Conservation (phyloP, 2,113 vertebrate genomes). For the Microtus montanus region DNA sequence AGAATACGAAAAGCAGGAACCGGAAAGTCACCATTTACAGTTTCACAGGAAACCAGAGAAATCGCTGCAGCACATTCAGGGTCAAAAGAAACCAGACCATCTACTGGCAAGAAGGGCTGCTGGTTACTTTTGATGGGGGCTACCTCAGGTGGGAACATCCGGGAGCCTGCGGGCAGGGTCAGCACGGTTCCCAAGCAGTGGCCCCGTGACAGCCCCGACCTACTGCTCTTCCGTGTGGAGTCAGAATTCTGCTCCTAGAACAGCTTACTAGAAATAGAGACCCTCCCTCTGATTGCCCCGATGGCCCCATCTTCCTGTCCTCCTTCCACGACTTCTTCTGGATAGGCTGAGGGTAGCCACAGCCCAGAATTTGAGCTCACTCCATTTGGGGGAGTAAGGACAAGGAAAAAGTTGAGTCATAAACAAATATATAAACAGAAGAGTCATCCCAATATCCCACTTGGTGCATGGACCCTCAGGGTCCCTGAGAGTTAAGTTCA, state of each 20-base stretch:
- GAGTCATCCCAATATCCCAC: too few relatives aligned
- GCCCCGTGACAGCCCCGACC: accelerated
- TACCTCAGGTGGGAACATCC: slow-evolving; percentile 92
- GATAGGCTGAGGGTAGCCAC: neutral
- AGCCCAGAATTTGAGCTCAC: neutral
- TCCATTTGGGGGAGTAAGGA: accelerated
- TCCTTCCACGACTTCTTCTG: neutral
- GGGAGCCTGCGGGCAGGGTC: accelerated
- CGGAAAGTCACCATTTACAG: slow-evolving; percentile 92
- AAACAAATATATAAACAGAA: neutral
- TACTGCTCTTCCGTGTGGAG: accelerated
- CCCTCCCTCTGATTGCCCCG: neutral
- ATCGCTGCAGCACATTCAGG: slow-evolving; percentile 96
- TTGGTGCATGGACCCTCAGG: neutral
- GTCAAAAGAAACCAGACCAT: slow-evolving; percentile 92
- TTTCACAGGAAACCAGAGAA: slow-evolving; percentile 92
- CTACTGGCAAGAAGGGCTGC: slow-evolving; percentile 91
- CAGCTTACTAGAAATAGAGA: neutral
- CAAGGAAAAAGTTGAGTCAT: neutral
- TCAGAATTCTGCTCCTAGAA: neutral
- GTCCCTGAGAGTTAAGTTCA: neutral
- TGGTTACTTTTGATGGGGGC: slow-evolving; percentile 95
- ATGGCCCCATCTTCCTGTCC: neutral
- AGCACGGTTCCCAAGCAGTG: accelerated
- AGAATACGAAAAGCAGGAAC: slow-evolving; percentile 84